Percentiles rank a stretch among this genome's conserved stretches.
phyloP scores from a whole-genome alignment of 2,113 vertebrate genomes.

The Limnothrissa miodon region DNA sequence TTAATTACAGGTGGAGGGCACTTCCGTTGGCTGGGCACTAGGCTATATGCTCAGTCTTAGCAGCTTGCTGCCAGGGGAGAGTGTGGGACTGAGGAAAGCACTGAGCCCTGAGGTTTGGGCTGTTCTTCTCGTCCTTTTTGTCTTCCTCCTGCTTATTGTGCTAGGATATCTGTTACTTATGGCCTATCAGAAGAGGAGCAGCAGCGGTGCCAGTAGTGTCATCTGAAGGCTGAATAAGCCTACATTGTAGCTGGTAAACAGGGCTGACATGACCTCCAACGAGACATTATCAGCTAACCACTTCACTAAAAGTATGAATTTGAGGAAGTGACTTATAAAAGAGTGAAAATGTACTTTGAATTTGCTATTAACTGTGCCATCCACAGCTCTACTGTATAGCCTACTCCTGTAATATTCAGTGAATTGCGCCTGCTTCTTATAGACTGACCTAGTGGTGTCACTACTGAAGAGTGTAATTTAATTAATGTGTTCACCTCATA shows the following conservation, averaged over 20 bases:
- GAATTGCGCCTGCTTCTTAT: neutral
- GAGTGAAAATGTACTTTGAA: neutral
- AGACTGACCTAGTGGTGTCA: neutral
- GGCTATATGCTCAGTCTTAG: slow-evolving; percentile 92
- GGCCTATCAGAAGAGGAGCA: slow-evolving; percentile 45
- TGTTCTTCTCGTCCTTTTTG: slow-evolving; percentile 62
- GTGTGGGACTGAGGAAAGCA: slow-evolving; percentile 49
- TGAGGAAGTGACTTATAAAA: neutral
- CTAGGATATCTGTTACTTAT: slow-evolving; percentile 45
- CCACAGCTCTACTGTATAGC: neutral
- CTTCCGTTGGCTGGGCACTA: slow-evolving; percentile 84
- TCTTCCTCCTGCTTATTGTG: slow-evolving; percentile 48
- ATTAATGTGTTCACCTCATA: neutral
- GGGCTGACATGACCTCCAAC: neutral
- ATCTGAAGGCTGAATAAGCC: slow-evolving; percentile 50
- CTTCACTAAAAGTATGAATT: neutral
- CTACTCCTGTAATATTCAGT: neutral
- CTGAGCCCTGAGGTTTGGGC: slow-evolving; percentile 68
- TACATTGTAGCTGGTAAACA: neutral
- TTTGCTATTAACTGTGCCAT: neutral
- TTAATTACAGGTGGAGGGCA: slow-evolving; percentile 67
- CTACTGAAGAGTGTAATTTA: neutral
- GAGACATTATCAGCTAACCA: neutral
- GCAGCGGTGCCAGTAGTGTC: neutral
- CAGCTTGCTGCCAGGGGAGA: slow-evolving; percentile 75